These are phyloP conservation scores for Scaptomyza hsui DNA, from an alignment of 1,140 invertebrate genomes.

Conservation along the genomic window DNA sequence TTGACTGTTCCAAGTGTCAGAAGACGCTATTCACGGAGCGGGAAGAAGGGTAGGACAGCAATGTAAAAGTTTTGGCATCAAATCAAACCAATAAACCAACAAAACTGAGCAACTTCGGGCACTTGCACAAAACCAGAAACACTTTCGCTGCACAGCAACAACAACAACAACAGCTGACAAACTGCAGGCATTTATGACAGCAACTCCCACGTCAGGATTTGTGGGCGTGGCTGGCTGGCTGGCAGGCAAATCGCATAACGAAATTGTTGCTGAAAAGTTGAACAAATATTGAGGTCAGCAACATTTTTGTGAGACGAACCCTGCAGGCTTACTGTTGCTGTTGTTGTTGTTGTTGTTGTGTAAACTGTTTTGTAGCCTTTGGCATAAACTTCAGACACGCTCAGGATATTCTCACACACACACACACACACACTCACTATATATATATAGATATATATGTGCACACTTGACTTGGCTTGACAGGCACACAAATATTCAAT, in stretches of 20 bases:
- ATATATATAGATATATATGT: too few relatives aligned
- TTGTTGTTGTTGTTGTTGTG: conserved; percentile 48
- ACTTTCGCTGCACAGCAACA: conserved; percentile 74
- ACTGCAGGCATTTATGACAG: conserved; percentile 78
- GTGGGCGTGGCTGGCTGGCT: background rate
- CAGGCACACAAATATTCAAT: conserved; percentile 66
- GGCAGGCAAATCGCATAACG: conserved; percentile 65
- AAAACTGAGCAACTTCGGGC: conserved; percentile 38
- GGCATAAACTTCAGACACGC: conserved; percentile 72
- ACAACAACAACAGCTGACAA: conserved; percentile 70
- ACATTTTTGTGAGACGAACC: conserved; percentile 56
- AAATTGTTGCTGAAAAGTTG: conserved; percentile 80
- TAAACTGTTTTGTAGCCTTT: conserved; percentile 73
- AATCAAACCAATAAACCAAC: conserved; percentile 75
- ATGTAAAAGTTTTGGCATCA: conserved; percentile 42
- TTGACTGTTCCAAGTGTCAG: conserved; percentile 26
- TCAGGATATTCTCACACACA: conserved; percentile 35
- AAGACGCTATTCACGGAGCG: background rate
- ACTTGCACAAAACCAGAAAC: conserved; percentile 57
- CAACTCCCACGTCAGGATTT: background rate
- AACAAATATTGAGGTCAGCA: conserved; percentile 79
- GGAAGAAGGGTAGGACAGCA: conserved; percentile 6
- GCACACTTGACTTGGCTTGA: background rate
- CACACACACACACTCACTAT: conserved; percentile 15
- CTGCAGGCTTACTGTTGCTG: conserved; percentile 15